These are phyloP conservation scores for Entomobrya multifasciata DNA, from an alignment of 2,888 invertebrate genomes.

Conservation along the genomic window DNA sequence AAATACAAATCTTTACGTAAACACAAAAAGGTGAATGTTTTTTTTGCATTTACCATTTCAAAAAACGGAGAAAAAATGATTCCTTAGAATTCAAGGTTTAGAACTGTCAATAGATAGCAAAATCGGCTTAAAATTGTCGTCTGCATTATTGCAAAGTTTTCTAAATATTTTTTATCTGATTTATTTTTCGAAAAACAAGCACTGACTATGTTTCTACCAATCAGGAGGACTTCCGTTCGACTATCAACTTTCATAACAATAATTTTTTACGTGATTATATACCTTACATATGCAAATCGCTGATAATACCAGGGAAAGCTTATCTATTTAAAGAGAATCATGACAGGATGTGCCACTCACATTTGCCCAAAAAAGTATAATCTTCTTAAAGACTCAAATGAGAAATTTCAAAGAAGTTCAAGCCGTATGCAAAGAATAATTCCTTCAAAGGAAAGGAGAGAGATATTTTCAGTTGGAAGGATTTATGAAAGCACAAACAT, in stretches of 20 bases:
- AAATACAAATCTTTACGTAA: neutral
- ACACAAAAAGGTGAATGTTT: neutral
- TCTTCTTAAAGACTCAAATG: neutral
- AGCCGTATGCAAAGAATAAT: neutral
- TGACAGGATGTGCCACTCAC: neutral
- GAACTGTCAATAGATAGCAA: neutral
- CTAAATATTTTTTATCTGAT: neutral
- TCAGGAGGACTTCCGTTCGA: neutral
- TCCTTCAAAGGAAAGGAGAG: neutral
- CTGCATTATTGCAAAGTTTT: neutral
- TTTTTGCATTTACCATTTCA: neutral
- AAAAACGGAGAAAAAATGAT: neutral
- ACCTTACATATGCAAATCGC: too few relatives aligned
- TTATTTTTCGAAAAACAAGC: neutral
- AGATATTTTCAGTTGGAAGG: neutral
- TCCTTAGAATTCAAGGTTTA: neutral
- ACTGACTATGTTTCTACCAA: neutral
- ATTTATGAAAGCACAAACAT: neutral
- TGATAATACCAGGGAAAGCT: neutral
- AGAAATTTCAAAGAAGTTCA: neutral
- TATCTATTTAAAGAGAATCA: constrained; percentile 6
- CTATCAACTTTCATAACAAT: neutral
- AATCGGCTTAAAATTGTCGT: neutral
- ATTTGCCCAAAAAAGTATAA: neutral
- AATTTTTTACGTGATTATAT: too few relatives aligned